Evolutionary conservation across 2,113 vertebrate species (phyloP), one percentile per base, ranked within the genome.

Genomic region (Nestor notabilis): DNA sequence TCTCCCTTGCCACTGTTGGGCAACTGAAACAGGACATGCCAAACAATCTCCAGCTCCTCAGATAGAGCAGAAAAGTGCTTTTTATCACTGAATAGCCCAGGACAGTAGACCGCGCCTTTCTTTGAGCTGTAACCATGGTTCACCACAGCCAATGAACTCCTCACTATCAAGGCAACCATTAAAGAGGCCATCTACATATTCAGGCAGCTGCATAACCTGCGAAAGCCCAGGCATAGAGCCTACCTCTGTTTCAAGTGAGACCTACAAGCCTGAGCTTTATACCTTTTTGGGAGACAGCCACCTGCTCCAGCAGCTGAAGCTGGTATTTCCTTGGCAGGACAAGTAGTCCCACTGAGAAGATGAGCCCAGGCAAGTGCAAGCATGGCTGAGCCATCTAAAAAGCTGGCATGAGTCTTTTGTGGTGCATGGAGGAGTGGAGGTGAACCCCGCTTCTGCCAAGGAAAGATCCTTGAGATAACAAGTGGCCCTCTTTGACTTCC

Each of bases 301-400:
- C 46, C 53, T 74, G 16, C 46, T 95, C 61, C 76, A 77, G 33
- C 53, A 90, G 53, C 76, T 93, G 88, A 84, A 85, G 52, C 27
- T 93, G 93, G 68, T 95, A 93, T 95, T 93, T 93, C 83, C 60
- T 68, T 95, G 91, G 83, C 79, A 96, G 91, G 49, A 89, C 85
- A 70, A 90, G 58, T 6, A 86, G 37, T 74, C 64, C 46, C 37
- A 39, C 53, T 53, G 41, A 81, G 41, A 74, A 89, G 35, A 63
- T 1, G 3, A 87, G 86, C 46, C 86, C 89, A 92, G 50, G 68
- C 86, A 92, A 95, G 76, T 86, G 86, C 49, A 95, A 80, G 68
- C 49, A 55, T 0, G 3, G 56, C 43, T 95, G 56, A 92, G 16
- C 76, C 60, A 66, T 46, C 64, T 75, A 18, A 46, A 91, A 71